These are phyloP conservation scores for Mesoligia furuncula DNA, from an alignment of 2,888 invertebrate species.

Conservation along the genomic window DNA sequence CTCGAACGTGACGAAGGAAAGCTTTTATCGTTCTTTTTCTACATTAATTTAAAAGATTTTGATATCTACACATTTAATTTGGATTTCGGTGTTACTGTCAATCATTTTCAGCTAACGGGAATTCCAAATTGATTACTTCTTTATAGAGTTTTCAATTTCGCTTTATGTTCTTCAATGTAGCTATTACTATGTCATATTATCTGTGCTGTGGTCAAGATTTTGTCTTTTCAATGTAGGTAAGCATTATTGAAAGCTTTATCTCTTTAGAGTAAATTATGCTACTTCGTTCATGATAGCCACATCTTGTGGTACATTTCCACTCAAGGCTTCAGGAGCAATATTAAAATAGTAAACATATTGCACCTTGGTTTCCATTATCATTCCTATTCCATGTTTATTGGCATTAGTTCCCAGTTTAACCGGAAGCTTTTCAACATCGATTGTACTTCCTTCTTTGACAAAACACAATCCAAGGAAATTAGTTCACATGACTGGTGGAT, in stretches of 20 bases:
- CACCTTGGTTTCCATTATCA: neutral
- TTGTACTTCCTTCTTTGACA: slow-evolving; percentile 22
- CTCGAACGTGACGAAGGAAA: slow-evolving; percentile 30
- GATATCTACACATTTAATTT: slow-evolving; percentile 8
- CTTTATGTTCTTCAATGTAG: neutral
- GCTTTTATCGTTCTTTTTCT: slow-evolving; percentile 12
- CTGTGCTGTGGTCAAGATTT: too few relatives aligned
- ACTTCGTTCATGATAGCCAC: neutral
- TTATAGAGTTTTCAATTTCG: neutral
- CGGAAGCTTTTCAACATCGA: slow-evolving; percentile 19
- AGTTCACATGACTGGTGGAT: slow-evolving; percentile 43
- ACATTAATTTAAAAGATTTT: neutral
- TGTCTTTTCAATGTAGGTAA: too few relatives aligned
- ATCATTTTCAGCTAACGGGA: slow-evolving; percentile 4
- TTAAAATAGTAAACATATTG: neutral
- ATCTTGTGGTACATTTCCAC: neutral
- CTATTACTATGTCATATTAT: too few relatives aligned
- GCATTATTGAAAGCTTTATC: too few relatives aligned
- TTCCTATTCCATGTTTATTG: neutral
- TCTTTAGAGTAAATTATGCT: too few relatives aligned
- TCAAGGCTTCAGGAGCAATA: neutral
- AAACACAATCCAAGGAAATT: slow-evolving; percentile 55
- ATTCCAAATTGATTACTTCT: neutral
- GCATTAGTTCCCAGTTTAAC: slow-evolving; percentile 1
- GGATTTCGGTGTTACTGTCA: neutral